These are phyloP conservation scores for Megaptera novaeangliae DNA, from an alignment of 2,113 vertebrate genomes.

Conservation along the genomic window DNA sequence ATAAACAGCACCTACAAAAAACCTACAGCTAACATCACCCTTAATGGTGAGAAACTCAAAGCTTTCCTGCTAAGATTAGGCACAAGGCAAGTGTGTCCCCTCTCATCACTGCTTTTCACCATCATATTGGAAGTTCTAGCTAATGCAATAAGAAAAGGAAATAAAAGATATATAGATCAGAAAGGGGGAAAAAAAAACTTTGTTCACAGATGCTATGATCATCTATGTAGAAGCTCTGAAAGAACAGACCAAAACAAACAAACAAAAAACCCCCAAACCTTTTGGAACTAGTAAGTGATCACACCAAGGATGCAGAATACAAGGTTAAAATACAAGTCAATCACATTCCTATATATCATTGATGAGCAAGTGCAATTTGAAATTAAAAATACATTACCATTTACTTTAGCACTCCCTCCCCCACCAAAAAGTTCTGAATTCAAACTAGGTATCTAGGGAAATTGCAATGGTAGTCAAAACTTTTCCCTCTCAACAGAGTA, in stretches of 20 bases:
- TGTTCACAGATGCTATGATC: no score
- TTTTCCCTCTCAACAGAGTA: not conserved
- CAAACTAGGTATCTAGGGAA: not conserved
- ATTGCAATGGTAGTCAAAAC: not conserved
- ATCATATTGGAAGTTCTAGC: no score
- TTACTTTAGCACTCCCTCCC: not conserved
- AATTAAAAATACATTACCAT: not conserved
- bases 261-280: not conserved
- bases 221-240: not conserved
- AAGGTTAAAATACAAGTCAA: not conserved
- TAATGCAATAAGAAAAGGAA: no score
- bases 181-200: no score
- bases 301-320: not conserved
- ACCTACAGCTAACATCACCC: no score
- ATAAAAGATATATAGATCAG: no score
- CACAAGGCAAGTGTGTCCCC: no score
- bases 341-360: not conserved
- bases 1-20: no score
- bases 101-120: no score
- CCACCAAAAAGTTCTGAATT: not conserved
- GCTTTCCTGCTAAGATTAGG: no score
- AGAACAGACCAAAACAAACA: not conserved
- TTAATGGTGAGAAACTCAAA: no score
- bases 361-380: not conserved
- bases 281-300: not conserved